These are phyloP conservation scores for Drosophila neutralis DNA, from an alignment of 2,888 invertebrate genomes.

Conservation along the genomic window DNA sequence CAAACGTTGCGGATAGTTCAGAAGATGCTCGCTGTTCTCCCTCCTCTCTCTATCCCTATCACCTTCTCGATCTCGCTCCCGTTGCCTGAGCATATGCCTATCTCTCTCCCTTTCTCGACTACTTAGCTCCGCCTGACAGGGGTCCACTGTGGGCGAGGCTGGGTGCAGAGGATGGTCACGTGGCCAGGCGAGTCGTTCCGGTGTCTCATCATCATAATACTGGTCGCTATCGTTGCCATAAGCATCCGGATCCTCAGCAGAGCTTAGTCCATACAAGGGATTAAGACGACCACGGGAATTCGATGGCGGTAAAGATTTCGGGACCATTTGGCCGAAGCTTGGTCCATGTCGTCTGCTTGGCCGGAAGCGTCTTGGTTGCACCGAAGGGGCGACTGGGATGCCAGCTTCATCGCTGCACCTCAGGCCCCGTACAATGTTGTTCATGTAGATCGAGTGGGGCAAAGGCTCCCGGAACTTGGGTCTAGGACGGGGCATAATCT, in stretches of 20 bases:
- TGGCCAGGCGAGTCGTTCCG: conserved; percentile 26
- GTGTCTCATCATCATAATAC: conserved; percentile 45
- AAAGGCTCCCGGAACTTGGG: conserved; percentile 52
- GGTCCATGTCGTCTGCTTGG: conserved; percentile 3
- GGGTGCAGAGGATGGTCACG: conserved; percentile 12
- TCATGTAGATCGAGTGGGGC: conserved; percentile 70
- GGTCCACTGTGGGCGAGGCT: conserved; percentile 40
- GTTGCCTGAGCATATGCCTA: background rate
- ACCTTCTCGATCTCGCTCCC: conserved; percentile 11
- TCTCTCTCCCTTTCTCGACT: conserved; percentile 19
- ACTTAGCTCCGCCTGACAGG: conserved; percentile 52
- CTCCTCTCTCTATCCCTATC: background rate
- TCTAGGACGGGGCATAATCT: conserved; percentile 64
- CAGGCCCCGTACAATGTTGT: conserved; percentile 66
- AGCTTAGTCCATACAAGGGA: conserved; percentile 23
- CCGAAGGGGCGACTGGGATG: background rate
- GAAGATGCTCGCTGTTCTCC: conserved; percentile 13
- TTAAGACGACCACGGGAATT: background rate
- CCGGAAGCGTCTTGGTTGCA: conserved; percentile 31
- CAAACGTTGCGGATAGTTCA: conserved; percentile 23
- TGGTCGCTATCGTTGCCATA: conserved; percentile 39
- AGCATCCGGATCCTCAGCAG: conserved; percentile 42
- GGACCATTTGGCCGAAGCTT: background rate
- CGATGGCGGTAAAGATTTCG: background rate
- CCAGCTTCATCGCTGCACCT: conserved; percentile 61